Evolutionary conservation across 2,888 invertebrate species (phyloP).

Genomic region (Agriopis marginaria): DNA sequence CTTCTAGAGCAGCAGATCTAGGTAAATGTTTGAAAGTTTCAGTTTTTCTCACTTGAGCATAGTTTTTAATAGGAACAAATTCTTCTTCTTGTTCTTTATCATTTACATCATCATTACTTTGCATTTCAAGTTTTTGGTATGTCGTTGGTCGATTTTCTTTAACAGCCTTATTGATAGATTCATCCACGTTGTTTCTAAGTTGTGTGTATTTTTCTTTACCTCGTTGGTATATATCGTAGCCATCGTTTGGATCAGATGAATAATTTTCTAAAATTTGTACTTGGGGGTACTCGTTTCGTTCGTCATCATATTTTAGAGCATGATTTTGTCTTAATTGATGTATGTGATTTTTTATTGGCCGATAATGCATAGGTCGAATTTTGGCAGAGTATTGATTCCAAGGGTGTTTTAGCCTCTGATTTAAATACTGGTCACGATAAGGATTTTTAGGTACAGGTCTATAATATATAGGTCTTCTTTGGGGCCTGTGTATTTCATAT

Average conservation of each 20-base stretch:
- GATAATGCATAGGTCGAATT: slow-evolving; percentile 75
- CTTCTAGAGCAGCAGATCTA: slow-evolving; percentile 82
- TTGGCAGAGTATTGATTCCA: slow-evolving; percentile 76
- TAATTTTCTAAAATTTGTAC: slow-evolving; percentile 57
- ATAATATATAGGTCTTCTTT: slow-evolving; percentile 75
- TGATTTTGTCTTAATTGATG: slow-evolving; percentile 75
- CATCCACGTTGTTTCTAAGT: slow-evolving; percentile 74
- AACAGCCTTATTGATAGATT: slow-evolving; percentile 70
- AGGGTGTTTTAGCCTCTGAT: slow-evolving; percentile 76
- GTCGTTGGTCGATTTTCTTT: slow-evolving; percentile 62
- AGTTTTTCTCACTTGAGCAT: slow-evolving; percentile 89
- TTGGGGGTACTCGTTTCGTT: slow-evolving; percentile 82
- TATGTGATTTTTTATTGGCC: slow-evolving; percentile 75
- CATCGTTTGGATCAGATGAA: slow-evolving; percentile 75
- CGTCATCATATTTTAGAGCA: slow-evolving; percentile 76
- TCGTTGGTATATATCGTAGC: slow-evolving; percentile 84
- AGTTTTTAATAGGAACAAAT: slow-evolving; percentile 88
- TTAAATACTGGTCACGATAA: slow-evolving; percentile 66
- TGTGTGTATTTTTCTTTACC: slow-evolving; percentile 75
- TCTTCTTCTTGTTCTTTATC: slow-evolving; percentile 67
- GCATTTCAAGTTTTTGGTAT: slow-evolving; percentile 68
- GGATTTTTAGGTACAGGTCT: slow-evolving; percentile 52
- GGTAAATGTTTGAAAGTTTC: slow-evolving; percentile 88
- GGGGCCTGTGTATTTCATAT: slow-evolving; percentile 75
- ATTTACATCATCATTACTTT: slow-evolving; percentile 56